Percentiles rank a stretch among this genome's conserved stretches.
Conservation (phyloP, 2,888 invertebrate genomes). For the Mongoloraphidia duomilia region DNA sequence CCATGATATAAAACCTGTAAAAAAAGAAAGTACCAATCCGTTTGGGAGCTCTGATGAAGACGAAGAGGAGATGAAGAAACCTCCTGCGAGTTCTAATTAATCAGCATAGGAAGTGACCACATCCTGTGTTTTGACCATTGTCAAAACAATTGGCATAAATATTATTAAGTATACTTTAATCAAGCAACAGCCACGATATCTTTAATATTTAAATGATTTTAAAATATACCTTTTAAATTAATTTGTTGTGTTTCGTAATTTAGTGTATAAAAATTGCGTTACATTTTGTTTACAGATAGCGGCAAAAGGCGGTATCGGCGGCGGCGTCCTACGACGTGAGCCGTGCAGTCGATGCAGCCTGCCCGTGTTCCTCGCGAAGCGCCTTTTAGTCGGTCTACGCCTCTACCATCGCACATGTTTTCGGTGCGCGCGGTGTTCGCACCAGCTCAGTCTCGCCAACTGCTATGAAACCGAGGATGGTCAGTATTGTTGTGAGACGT, state of each 20-base stretch:
- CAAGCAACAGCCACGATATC: too few relatives aligned
- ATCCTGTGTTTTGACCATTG: too few relatives aligned
- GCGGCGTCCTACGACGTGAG: conserved; percentile 45
- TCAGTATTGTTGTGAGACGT: conserved; percentile 72
- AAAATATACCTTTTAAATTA: too few relatives aligned
- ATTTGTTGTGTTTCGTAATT: too few relatives aligned
- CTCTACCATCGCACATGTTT: conserved; percentile 84
- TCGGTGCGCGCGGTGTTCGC: conserved; percentile 66
- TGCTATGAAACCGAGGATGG: conserved; percentile 63
- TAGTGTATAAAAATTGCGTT: too few relatives aligned
- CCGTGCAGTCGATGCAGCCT: conserved; percentile 68
- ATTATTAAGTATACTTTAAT: too few relatives aligned
- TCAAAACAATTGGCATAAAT: too few relatives aligned
- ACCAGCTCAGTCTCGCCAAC: conserved; percentile 63
- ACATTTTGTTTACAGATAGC: conserved; percentile 13
- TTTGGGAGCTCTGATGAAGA: conserved; percentile 44
- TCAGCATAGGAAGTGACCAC: too few relatives aligned
- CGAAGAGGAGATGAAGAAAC: conserved; percentile 19
- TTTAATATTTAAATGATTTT: too few relatives aligned
- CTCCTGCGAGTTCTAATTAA: not conserved
- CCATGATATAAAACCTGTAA: conserved; percentile 13
- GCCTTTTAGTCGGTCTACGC: conserved; percentile 64
- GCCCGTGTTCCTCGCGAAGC: conserved; percentile 82
- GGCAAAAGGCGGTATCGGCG: conserved; percentile 17
- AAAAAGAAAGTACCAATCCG: conserved; percentile 41